Conservation (phyloP, 2,797 vertebrate species). For the Girardinus metallicus region DNA sequence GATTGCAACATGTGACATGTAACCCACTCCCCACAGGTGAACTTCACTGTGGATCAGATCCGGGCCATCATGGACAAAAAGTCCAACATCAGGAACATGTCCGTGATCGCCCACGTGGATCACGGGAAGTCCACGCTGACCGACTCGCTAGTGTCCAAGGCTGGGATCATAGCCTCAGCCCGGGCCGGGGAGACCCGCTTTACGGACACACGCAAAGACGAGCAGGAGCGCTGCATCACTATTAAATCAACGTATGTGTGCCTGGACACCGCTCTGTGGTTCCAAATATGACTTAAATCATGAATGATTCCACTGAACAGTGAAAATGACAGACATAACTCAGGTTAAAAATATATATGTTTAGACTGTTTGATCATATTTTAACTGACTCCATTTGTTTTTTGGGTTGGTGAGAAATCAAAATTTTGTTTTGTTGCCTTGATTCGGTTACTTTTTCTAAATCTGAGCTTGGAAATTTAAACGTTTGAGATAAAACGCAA, state of each 20-base stretch:
- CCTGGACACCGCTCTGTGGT: not conserved
- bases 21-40: conserved; percentile 82
- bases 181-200: conserved; percentile 93
- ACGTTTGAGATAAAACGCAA: not conserved
- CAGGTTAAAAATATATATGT: too few species aligned
- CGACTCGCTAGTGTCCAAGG: conserved; percentile 93
- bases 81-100: conserved; percentile 97
- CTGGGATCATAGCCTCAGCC: conserved; percentile 91
- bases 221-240: conserved; percentile 97
- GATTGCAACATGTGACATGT: conserved; percentile 3
- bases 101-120: conserved; percentile 94
- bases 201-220: conserved; percentile 94
- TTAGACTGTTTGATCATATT: too few species aligned
- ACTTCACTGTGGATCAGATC: conserved; percentile 97
- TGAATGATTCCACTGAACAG: not conserved
- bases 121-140: conserved; percentile 95
- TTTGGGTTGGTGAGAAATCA: not conserved
- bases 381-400: not conserved
- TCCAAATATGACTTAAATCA: not conserved
- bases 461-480: not conserved
- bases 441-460: not conserved
- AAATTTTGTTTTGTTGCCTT: too few species aligned
- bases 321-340: not conserved
- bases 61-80: conserved; percentile 98
- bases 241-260: conserved; percentile 94